Percentiles rank a stretch among this genome's conserved stretches.
Conservation (phyloP, 2,888 invertebrate genomes). For the Apamea crenata region DNA sequence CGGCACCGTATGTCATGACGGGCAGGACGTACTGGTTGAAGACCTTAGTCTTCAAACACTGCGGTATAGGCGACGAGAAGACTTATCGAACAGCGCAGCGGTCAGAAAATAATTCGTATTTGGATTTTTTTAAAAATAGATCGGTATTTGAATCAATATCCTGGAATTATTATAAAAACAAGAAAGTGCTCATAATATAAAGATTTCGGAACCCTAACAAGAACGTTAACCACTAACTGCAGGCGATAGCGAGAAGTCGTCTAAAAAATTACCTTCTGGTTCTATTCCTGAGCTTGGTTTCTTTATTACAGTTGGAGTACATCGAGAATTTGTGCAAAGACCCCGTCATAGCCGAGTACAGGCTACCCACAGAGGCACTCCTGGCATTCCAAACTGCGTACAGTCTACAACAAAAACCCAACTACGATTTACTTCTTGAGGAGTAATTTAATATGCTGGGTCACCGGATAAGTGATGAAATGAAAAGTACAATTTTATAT, state of each 20-base stretch:
- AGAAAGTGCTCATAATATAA: not conserved
- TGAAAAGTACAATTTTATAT: not conserved
- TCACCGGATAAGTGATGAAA: not conserved
- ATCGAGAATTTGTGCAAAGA: conserved; percentile 91
- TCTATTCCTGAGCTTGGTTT: conserved; percentile 25
- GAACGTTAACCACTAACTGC: not conserved
- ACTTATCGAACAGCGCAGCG: not conserved
- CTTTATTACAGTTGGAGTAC: conserved; percentile 91
- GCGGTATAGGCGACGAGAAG: too few relatives aligned
- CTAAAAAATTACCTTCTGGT: not conserved
- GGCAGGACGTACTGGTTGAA: too few relatives aligned
- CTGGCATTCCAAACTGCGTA: conserved; percentile 87
- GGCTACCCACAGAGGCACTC: conserved; percentile 90
- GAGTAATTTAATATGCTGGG: conserved; percentile 25
- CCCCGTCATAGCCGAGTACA: conserved; percentile 91
- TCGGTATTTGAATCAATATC: not conserved
- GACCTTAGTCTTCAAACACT: too few relatives aligned
- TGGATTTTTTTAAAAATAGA: too few relatives aligned
- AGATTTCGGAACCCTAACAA: not conserved
- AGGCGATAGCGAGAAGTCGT: too few relatives aligned
- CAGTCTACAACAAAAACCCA: conserved; percentile 65
- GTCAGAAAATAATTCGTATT: not conserved
- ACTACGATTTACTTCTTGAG: conserved; percentile 76
- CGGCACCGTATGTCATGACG: too few relatives aligned
- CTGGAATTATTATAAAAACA: not conserved